A percentile compares a stretch with the other conserved stretches of the same genome.
phyloP scores from a whole-genome alignment of 2,888 invertebrate genomes.

The Drosophila limbata region DNA sequence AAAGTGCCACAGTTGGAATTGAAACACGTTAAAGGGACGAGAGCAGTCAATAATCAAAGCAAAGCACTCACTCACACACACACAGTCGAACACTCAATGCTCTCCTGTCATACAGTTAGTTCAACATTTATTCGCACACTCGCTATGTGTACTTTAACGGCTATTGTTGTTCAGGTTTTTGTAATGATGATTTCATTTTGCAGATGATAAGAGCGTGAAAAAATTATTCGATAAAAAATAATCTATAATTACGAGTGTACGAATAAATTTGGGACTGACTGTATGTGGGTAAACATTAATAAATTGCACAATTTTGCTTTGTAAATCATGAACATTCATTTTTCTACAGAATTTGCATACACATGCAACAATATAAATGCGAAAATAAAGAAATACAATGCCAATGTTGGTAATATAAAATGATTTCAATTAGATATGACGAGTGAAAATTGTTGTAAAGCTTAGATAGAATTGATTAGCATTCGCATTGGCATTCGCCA shows the following conservation, averaged over 20 bases:
- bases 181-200: too few relatives aligned
- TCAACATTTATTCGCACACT: background rate
- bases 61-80: constrained; percentile 21
- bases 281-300: constrained; percentile 4
- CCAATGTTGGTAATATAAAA: constrained; percentile 5
- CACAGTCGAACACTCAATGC: background rate
- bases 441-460: constrained; percentile 8
- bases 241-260: background rate
- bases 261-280: background rate
- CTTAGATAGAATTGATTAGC: constrained; percentile 29
- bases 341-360: constrained; percentile 8
- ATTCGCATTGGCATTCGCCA: constrained; percentile 38
- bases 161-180: background rate
- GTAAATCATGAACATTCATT: constrained; percentile 18
- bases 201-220: too few relatives aligned
- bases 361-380: constrained; percentile 8
- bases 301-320: constrained; percentile 2
- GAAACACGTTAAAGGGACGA: constrained; percentile 53
- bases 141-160: background rate
- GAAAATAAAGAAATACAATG: constrained; percentile 1
- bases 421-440: constrained; percentile 12
- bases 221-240: too few relatives aligned
- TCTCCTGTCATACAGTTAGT: constrained; percentile 13
- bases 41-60: constrained; percentile 47
- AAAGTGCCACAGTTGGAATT: constrained; percentile 57